A percentile compares a stretch with the other conserved stretches of the same genome.
These are phyloP conservation scores for Drosophila miranda DNA, from an alignment of 1,140 invertebrate genomes.

Conservation along the genomic window DNA sequence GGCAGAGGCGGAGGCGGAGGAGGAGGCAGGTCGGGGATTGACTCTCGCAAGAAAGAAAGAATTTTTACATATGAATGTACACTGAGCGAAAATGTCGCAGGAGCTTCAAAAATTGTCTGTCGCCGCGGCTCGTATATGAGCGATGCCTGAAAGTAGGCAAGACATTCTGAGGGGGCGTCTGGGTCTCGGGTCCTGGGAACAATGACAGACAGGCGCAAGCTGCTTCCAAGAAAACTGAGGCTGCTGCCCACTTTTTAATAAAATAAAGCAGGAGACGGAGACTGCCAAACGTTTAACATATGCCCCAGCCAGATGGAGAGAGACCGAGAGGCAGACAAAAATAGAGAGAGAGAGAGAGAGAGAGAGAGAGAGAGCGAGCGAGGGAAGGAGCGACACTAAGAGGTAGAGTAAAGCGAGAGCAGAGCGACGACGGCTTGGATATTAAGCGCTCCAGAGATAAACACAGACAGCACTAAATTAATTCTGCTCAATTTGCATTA, in stretches of 20 bases:
- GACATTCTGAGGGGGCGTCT: slow-evolving; percentile 39
- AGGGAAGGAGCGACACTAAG: slow-evolving; percentile 1
- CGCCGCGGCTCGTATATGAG: slow-evolving; percentile 25
- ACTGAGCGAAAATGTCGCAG: slow-evolving; percentile 29
- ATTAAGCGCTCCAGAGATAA: slow-evolving; percentile 76
- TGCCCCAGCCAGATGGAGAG: slow-evolving; percentile 44
- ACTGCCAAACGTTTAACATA: slow-evolving; percentile 74
- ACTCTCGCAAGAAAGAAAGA: slow-evolving; percentile 16
- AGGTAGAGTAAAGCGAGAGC: slow-evolving; percentile 12
- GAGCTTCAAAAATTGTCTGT: slow-evolving; percentile 30
- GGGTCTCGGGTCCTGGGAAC: neutral
- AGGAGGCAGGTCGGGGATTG: slow-evolving; percentile 8
- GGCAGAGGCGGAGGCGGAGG: neutral
- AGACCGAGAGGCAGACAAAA: slow-evolving; percentile 18
- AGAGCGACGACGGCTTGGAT: slow-evolving; percentile 65
- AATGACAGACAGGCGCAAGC: slow-evolving; percentile 69
- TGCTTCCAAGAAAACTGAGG: slow-evolving; percentile 48
- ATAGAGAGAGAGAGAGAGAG: slow-evolving; percentile 3
- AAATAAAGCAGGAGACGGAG: slow-evolving; percentile 46
- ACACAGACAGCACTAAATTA: slow-evolving; percentile 78
- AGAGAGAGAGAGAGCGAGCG: neutral
- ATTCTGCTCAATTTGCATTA: slow-evolving; percentile 81
- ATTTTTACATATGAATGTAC: slow-evolving; percentile 48
- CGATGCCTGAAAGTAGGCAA: slow-evolving; percentile 63
- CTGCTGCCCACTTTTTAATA: slow-evolving; percentile 69